Evolutionary conservation across 1,140 invertebrate species (phyloP).

Genomic region (Stenopsyche tienmushanensis): DNA sequence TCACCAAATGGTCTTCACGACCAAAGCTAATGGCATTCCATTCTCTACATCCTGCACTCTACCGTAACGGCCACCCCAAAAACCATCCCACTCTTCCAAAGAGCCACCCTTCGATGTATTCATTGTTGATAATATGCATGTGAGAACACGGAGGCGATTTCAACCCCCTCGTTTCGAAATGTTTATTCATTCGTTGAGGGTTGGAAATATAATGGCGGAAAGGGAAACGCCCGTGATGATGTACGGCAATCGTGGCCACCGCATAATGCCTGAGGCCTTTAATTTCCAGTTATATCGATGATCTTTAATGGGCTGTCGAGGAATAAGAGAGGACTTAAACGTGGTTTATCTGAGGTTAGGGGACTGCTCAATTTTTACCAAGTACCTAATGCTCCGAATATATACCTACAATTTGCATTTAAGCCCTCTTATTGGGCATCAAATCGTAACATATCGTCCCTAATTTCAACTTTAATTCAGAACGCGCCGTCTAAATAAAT

Average conservation of each 20-base stretch:
- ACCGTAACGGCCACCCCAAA: constrained; percentile 26
- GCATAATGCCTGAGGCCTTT: constrained; percentile 33
- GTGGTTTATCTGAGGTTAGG: not conserved
- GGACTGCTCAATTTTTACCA: not conserved
- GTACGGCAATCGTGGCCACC: constrained; percentile 24
- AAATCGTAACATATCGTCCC: no score
- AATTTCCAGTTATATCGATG: constrained; percentile 38
- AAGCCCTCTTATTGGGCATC: no score
- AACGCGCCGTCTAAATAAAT: no score
- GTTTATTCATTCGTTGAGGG: constrained; percentile 33
- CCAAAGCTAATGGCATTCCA: constrained; percentile 38
- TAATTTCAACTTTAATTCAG: no score
- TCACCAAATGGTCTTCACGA: constrained; percentile 26
- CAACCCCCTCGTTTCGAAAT: constrained; percentile 20
- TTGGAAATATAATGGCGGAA: constrained; percentile 17
- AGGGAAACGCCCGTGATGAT: constrained; percentile 24
- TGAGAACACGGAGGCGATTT: constrained; percentile 32
- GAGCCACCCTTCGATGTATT: constrained; percentile 14
- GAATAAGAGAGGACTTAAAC: constrained; percentile 17
- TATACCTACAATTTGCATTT: no score
- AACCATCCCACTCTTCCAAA: constrained; percentile 17
- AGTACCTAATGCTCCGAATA: not conserved
- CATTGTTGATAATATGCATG: constrained; percentile 38
- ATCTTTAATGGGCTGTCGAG: constrained; percentile 18
- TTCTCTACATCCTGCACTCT: constrained; percentile 41